Evolutionary conservation across 2,797 vertebrate genomes (phyloP).

Genomic region (Ispidina picta): DNA sequence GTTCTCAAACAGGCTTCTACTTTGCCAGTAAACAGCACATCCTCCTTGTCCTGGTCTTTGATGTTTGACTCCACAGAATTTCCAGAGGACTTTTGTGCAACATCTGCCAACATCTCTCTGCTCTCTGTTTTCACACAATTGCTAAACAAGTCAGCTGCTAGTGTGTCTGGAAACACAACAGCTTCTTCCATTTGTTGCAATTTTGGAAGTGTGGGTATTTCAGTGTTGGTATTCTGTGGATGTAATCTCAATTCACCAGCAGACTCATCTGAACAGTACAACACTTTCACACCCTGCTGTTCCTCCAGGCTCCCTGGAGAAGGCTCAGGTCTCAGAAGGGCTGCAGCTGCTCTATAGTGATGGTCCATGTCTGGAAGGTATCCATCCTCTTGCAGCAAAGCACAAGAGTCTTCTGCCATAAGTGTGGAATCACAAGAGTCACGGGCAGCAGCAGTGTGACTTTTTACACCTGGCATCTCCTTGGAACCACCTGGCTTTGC

Average conservation of each 20-base stretch:
- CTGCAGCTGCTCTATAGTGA: neutral
- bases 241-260: neutral
- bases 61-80: slow-evolving; percentile 1
- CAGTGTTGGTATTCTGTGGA: neutral
- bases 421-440: neutral
- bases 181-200: neutral
- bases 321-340: slow-evolving; percentile 5
- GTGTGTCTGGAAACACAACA: neutral
- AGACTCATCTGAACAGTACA: neutral
- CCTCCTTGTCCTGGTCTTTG: neutral
- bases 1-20: neutral
- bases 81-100: neutral
- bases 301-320: slow-evolving; percentile 7
- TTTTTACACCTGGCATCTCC: neutral
- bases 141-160: neutral
- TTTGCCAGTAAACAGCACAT: neutral
- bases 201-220: neutral
- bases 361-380: neutral
- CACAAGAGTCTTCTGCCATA: neutral
- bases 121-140: neutral
- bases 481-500: neutral
- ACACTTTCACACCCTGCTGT: neutral
- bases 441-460: neutral
- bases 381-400: slow-evolving; percentile 51
- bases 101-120: neutral